phyloP scores from a whole-genome alignment of 2,797 vertebrate species.

The Catharus ustulatus region DNA sequence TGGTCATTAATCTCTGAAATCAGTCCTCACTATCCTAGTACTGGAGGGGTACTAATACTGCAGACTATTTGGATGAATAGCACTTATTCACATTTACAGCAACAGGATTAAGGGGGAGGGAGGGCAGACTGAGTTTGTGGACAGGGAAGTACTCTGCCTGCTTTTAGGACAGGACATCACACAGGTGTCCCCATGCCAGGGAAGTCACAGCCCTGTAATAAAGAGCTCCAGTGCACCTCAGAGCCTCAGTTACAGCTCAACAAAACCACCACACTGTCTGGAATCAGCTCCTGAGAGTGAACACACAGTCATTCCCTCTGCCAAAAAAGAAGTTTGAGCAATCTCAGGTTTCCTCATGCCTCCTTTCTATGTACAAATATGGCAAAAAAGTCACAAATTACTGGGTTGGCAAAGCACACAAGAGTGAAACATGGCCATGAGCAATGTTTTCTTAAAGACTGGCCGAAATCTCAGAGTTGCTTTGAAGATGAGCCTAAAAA shows the following conservation, averaged over 20 bases:
- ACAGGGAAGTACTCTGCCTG: background rate
- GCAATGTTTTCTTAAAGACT: background rate
- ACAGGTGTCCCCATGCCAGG: background rate
- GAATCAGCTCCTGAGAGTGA: background rate
- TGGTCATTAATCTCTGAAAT: background rate
- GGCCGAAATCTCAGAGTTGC: background rate
- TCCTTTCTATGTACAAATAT: background rate
- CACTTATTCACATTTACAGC: background rate
- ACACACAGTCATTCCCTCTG: background rate
- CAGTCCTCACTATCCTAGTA: background rate
- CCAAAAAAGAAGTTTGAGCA: background rate
- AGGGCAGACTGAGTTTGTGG: background rate
- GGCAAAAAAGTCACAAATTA: constrained; percentile 5
- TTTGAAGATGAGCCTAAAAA: background rate
- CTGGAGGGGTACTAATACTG: background rate
- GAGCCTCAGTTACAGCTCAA: background rate
- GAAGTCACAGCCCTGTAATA: background rate
- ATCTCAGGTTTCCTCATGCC: background rate
- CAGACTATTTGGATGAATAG: background rate
- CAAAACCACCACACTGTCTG: background rate
- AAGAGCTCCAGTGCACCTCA: background rate
- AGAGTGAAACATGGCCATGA: background rate
- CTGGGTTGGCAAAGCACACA: background rate
- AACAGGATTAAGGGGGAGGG: background rate
- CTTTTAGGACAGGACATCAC: background rate